A percentile compares a stretch with the other conserved stretches of the same genome.
These are phyloP conservation scores for Prietella phreatophila DNA, from an alignment of 2,113 vertebrate species.

Conservation along the genomic window DNA sequence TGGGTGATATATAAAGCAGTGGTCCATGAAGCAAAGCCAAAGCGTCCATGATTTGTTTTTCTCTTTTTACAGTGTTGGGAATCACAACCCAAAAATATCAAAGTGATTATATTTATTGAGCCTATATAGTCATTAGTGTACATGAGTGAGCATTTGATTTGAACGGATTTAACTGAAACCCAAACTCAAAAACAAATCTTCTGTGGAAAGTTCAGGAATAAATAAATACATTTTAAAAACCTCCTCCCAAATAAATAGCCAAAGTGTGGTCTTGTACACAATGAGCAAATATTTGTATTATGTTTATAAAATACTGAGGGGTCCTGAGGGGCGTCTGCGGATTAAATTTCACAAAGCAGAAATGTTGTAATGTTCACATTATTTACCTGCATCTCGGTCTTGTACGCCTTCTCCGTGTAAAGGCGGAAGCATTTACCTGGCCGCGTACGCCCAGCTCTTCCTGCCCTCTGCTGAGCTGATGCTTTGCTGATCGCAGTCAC, in stretches of 20 bases:
- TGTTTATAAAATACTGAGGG: background rate
- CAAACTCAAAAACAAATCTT: background rate
- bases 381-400: conserved; percentile 96
- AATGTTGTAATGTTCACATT: background rate
- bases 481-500: conserved; percentile 99
- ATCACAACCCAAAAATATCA: background rate
- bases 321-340: background rate
- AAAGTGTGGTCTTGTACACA: background rate
- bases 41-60: background rate
- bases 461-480: conserved; percentile 96
- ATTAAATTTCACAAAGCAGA: background rate
- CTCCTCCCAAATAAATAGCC: background rate
- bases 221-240: background rate
- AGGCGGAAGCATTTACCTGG: conserved; percentile 95
- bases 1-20: background rate
- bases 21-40: background rate
- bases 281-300: background rate
- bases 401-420: conserved; percentile 96
- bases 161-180: background rate
- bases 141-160: background rate
- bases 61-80: background rate
- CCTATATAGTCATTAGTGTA: background rate
- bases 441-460: conserved; percentile 91
- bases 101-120: background rate
- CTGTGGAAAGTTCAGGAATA: background rate